Evolutionary conservation across 2,797 vertebrate species (phyloP), one percentile per base, ranked within the genome.

Genomic region (Fundulus diaphanus): DNA sequence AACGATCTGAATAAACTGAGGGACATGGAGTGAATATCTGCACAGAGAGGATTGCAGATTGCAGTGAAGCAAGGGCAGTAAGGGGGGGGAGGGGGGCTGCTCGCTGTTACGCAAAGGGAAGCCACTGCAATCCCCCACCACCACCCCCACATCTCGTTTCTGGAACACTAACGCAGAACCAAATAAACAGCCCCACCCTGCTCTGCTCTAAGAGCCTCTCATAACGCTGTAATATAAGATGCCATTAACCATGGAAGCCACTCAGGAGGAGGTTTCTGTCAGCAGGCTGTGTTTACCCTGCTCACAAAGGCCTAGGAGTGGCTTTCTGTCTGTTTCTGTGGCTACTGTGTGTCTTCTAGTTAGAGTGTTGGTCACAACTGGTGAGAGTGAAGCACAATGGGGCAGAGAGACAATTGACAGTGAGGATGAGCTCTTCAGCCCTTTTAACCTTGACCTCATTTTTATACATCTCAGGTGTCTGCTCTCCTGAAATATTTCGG

Each of bases 21-120:
- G 35, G 12, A 40, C 12, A n/a, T 66, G 6, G 13, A 40, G 8
- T 40, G 22, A 24, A 40, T 24, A 13, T 66, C 33, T 40, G 61
- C 35, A 40, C 61, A 37, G 61, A 16, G 35, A 63, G 73, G 74
- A 81, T 71, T 77, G 86, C 57, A 31, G 84, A 74, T 27, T 46
- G 35, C 77, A 83, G 80, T 72, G 12, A 49, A 71, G 82, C 70
- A 72, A 69, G 69, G 79, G 42, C 33, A 66, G 70, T 56, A 29
- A 22, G 68, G 74, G 80, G 81, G 88, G 88, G 89, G 83, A 88
- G 87, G 83, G 88, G 87, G 84, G 89, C 79, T 77, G 82, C 79
- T 79, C 51, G 1, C 57, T 80, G 74, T 51, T 85, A 77, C 31
- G 33, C 79, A 77, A 76, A 77, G 54, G 79, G 76, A 87, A 79